A percentile compares a stretch with the other conserved stretches of the same genome.
These are phyloP conservation scores for Apodemus sylvaticus DNA, from an alignment of 2,113 vertebrate species.

Conservation along the genomic window DNA sequence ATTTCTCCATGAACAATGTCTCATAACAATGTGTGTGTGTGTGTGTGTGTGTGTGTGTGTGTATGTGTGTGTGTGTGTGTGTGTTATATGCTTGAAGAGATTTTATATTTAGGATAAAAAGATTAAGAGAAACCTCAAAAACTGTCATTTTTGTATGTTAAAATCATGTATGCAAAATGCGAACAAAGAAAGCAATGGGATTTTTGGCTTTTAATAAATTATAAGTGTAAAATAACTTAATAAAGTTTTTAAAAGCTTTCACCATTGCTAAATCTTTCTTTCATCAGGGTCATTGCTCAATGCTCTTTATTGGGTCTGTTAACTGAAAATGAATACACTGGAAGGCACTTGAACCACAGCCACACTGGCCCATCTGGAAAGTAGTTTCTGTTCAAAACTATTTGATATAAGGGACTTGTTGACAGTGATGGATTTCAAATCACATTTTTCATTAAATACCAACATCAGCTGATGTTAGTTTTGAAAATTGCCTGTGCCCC, in stretches of 20 bases:
- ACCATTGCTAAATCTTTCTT: not conserved
- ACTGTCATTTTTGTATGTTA: not conserved
- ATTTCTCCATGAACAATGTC: not conserved
- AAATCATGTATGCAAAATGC: not conserved
- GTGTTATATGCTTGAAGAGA: not conserved
- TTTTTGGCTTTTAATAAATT: not conserved
- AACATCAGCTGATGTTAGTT: not conserved
- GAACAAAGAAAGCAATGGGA: not conserved
- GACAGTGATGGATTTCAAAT: not conserved
- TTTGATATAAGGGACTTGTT: not conserved
- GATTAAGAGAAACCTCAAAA: not conserved
- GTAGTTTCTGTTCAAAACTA: not conserved
- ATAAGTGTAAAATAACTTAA: not conserved
- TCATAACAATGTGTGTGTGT: not conserved
- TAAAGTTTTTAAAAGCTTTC: not conserved
- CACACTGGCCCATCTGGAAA: not conserved
- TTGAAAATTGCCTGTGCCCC: not conserved
- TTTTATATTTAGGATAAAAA: not conserved
- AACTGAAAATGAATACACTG: not conserved
- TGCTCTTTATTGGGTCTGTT: not conserved
- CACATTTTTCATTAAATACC: slow-evolving; percentile 5
- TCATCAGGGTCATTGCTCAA: not conserved
- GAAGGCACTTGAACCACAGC: not conserved
- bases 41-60: not conserved
- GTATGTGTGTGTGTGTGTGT: not conserved